Evolutionary conservation across 1,140 invertebrate genomes (phyloP).

Genomic region (Steinernema khuongi): DNA sequence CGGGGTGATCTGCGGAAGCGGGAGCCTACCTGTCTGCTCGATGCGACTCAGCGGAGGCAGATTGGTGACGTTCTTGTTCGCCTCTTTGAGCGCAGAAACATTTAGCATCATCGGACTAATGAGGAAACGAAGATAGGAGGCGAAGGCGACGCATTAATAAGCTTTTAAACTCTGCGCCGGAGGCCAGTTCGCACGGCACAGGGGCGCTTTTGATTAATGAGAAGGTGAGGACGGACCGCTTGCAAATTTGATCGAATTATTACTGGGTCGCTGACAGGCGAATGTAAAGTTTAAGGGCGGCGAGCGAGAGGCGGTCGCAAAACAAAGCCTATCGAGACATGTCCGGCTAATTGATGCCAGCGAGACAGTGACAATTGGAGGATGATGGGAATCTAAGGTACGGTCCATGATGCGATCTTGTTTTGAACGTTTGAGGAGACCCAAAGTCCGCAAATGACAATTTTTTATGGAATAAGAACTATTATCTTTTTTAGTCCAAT

Average conservation of each 20-base stretch:
- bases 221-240: neutral
- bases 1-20: neutral
- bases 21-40: neutral
- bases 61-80: slow-evolving; percentile 6
- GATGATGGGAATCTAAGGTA: no score
- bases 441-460: no score
- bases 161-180: neutral
- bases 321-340: no score
- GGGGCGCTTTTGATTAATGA: neutral
- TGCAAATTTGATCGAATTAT: neutral
- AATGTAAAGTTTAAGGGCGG: neutral
- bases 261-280: neutral
- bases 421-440: no score
- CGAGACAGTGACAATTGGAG: no score
- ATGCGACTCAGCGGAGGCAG: slow-evolving; percentile 2
- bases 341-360: no score
- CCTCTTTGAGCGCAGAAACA: slow-evolving; percentile 10
- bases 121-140: neutral
- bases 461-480: no score
- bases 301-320: neutral
- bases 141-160: neutral
- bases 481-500: no score
- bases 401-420: no score
- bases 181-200: neutral
- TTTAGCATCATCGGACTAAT: neutral